Conservation (phyloP, 2,113 vertebrate genomes). For the Syrrhaptes paradoxus region DNA sequence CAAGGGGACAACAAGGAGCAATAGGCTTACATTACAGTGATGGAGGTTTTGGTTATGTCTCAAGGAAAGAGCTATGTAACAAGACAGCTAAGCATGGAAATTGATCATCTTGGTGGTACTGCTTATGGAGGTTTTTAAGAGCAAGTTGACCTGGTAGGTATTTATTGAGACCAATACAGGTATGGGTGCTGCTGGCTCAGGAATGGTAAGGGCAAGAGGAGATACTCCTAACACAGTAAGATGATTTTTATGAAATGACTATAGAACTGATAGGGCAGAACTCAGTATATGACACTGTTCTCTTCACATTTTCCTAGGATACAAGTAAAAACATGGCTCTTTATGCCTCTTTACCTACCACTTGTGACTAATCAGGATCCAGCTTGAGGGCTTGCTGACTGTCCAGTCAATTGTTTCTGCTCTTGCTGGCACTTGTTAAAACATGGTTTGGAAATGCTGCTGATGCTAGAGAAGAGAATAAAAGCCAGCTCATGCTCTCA, state of each 20-base stretch:
- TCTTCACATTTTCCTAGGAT: background rate
- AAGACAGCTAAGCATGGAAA: background rate
- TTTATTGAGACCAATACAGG: background rate
- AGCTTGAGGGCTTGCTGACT: constrained; percentile 34
- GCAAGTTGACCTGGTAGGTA: background rate
- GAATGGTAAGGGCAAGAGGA: background rate
- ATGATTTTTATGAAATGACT: background rate
- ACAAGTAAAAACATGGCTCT: background rate
- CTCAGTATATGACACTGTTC: background rate
- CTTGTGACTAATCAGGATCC: background rate
- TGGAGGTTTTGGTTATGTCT: background rate
- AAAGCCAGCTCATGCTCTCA: background rate
- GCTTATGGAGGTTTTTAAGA: background rate
- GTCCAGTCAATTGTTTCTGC: background rate
- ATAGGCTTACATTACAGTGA: background rate
- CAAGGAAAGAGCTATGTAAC: background rate
- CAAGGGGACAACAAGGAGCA: background rate
- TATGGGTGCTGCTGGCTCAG: background rate
- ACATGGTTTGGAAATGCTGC: constrained; percentile 33
- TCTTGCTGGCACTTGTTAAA: background rate
- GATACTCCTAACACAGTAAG: background rate
- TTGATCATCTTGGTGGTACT: background rate
- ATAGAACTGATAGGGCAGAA: background rate
- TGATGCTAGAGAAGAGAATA: constrained; percentile 27
- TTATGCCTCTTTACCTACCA: background rate